Conservation (phyloP, 2,797 vertebrate genomes). For the Phylloscopus collybita region DNA sequence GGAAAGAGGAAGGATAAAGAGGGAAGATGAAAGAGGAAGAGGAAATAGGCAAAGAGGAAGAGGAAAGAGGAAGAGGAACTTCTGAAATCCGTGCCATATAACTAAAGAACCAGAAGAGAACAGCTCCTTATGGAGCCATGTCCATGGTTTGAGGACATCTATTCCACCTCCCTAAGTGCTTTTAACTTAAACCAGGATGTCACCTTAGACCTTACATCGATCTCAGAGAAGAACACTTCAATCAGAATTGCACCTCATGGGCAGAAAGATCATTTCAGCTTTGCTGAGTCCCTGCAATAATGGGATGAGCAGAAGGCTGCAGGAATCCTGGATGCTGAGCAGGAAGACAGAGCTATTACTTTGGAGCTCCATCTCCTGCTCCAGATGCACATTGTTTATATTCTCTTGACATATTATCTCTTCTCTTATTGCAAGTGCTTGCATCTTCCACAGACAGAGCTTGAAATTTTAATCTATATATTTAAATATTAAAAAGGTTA, state of each 20-base stretch:
- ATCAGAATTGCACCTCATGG: neutral
- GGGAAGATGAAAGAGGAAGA: no score
- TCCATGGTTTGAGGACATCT: neutral
- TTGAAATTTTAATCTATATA: constrained; percentile 56
- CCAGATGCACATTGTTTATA: neutral
- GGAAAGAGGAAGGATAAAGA: accelerated
- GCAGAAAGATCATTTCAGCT: neutral
- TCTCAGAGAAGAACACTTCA: neutral
- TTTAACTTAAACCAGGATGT: neutral
- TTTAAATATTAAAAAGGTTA: constrained; percentile 62
- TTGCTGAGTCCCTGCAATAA: neutral
- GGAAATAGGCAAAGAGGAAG: neutral
- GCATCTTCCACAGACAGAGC: constrained; percentile 17
- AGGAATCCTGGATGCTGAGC: neutral
- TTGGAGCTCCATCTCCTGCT: neutral
- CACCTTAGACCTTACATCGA: neutral
- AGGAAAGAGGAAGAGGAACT: neutral
- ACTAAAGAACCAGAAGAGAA: neutral
- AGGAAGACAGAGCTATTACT: neutral
- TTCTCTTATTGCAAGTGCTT: neutral
- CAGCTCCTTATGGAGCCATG: neutral
- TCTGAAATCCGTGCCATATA: neutral
- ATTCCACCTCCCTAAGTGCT: neutral
- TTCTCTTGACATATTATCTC: constrained; percentile 38
- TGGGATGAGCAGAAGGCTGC: neutral